Base-by-base conservation (phyloP, 2,888 invertebrate species). In the Clusia tigrina region DNA sequence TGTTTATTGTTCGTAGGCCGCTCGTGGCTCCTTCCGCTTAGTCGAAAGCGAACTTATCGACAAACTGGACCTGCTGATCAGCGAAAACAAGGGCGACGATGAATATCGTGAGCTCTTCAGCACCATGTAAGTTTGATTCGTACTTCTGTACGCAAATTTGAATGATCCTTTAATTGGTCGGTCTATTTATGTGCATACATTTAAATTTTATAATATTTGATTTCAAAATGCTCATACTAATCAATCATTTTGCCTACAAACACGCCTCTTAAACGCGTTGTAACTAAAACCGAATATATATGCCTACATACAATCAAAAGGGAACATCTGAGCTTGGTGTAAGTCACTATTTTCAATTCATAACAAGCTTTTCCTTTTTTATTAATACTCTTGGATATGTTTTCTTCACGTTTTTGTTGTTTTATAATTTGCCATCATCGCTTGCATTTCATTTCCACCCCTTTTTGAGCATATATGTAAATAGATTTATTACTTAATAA, bases 11-110 rank as follows among this genome's bases (percentile, higher is more conserved):
- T 25, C 51, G 17, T 18, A 83, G 83, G 85, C 86, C 6, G 89
- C 90, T 1, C 89, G 92, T 0, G 95, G 95, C 0, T 93, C 94
- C 69, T 96, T 96, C 71, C 89, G 93, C 63, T 88, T 94, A 76
- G 95, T 97, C 1, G 97, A 97, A 80, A 94, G 94, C 20, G 96
- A 96, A 71, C 85, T 98, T 2, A 96, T 97, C 57, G 96, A 97
- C 79, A 96, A 96, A 79, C 85, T 96, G 71, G 97, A 97, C 85
- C 91, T 94, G 67, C 85, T 96, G 24, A 93, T 97, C 53, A 95
- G 95, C 63, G 94, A 95, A 77, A 95, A 95, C 81, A 95, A 96
- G 79, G 96, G 96, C 0, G 96, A 97, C 74, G 94, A 94, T 78
- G 94, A 96, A 78, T 97, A 96, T 79, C 87, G 94, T 65, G 89